A percentile compares a stretch with the other conserved stretches of the same genome.
These are phyloP conservation scores for Daktulosphaira vitifoliae DNA, from an alignment of 1,140 invertebrate genomes.

Conservation along the genomic window DNA sequence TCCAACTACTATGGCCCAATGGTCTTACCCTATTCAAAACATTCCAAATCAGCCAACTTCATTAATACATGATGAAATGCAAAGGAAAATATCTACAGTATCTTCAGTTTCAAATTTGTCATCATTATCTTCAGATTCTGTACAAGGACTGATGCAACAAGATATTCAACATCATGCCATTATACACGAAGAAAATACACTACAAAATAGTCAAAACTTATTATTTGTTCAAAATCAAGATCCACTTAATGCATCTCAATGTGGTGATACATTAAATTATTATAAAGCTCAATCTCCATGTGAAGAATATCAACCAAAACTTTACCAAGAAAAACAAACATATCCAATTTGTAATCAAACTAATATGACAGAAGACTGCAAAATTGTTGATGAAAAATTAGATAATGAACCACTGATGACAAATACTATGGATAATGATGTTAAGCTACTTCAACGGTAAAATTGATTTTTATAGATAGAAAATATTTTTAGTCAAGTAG, in stretches of 20 bases:
- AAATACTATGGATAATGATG: neutral
- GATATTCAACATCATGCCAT: constrained; percentile 28
- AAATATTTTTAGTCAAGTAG: too few species aligned
- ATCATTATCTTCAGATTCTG: constrained; percentile 32
- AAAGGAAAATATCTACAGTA: constrained; percentile 35
- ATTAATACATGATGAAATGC: constrained; percentile 21
- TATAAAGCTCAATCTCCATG: constrained; percentile 4
- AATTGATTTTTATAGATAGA: too few species aligned
- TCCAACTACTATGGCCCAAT: constrained; percentile 12
- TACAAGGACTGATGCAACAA: constrained; percentile 21
- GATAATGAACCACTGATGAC: neutral
- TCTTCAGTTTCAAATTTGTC: constrained; percentile 31
- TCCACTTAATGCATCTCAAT: neutral
- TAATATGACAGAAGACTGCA: neutral
- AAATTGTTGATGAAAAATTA: neutral
- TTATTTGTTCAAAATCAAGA: constrained; percentile 13
- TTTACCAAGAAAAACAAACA: constrained; percentile 21
- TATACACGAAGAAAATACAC: constrained; percentile 26
- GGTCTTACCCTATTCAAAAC: constrained; percentile 9
- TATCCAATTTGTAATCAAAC: constrained; percentile 5
- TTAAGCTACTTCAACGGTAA: constrained; percentile 7
- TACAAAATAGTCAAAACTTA: constrained; percentile 11
- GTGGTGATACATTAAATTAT: constrained; percentile 3
- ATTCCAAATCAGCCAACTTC: constrained; percentile 2
- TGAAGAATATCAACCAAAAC: constrained; percentile 2